Evolutionary conservation across 1,140 invertebrate genomes (phyloP), one percentile per base, ranked within the genome.

Genomic region (Penaeus vannamei): DNA sequence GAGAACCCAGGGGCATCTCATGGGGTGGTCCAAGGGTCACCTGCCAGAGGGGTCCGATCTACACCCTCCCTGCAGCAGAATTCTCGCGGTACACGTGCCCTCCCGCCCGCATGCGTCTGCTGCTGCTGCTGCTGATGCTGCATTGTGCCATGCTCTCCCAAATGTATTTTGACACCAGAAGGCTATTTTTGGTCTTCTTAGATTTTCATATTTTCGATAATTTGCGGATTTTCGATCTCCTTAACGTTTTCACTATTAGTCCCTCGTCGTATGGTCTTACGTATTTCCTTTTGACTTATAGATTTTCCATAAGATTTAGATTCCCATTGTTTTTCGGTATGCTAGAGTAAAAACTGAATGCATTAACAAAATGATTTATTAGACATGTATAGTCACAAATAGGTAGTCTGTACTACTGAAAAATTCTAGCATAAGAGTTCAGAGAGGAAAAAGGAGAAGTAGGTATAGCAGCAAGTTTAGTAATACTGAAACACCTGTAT

Each of bases 81-180:
- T 59, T 59, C 82, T 77, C 87, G 72, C 72, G 85, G 85, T 86
- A 79, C 32, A 62, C 85, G 81, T 81, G 64, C 81, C 82, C 69
- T 46, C 87, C 62, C 59, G 83, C 87, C 87, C 82, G 82, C 87
- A 79, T 77, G 62, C 86, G 86, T 81, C 86, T 88, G 86, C 86
- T 88, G 81, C 81, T 64, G 82, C 87, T 89, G 83, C 87, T 89
- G 87, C 83, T 84, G 83, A 64, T 84, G 83, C 83, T 84, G 83
- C 85, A 72, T 66, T 85, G 62, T 66, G 64, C 64, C 76, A 86
- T 80, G 76, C 72, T 80, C 85, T 66, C 61, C 83, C 61, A 61
- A 84, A 79, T 80, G 53, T 86, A 62, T 86, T 86, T 86, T 86
- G 85, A 86, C 46, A 79, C 72, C 59, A 66, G 85, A 86, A 77